phyloP scores from a whole-genome alignment of 30 jellyfish, hydroid and myxozoan genomes.

The Hydractinia echinata region DNA sequence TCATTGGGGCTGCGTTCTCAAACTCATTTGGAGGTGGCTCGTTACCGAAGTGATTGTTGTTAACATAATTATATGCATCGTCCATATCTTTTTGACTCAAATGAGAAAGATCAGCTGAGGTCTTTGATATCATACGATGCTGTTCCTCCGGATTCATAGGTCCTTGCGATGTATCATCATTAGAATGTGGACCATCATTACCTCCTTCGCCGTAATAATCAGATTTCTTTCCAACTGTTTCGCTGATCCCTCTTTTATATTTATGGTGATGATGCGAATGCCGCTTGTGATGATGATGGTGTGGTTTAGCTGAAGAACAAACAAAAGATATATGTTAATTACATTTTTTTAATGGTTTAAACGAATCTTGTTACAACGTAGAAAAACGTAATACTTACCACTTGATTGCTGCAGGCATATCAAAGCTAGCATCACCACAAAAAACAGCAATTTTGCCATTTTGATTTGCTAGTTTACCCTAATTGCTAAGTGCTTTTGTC shows the following conservation, averaged over 20 bases:
- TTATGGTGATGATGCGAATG: neutral
- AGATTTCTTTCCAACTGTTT: neutral
- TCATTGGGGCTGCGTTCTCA: neutral
- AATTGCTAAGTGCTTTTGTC: too few species aligned
- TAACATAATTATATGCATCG: conserved; percentile 3
- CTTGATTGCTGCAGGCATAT: too few species aligned
- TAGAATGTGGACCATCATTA: neutral
- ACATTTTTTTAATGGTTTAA: too few species aligned
- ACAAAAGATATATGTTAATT: neutral
- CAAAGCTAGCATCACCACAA: too few species aligned
- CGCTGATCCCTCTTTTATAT: neutral
- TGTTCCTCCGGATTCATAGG: conserved; percentile 15
- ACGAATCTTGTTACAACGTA: too few species aligned
- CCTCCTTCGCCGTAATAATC: neutral
- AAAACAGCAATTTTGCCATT: too few species aligned
- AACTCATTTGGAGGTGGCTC: neutral
- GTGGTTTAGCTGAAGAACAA: conserved; percentile 6
- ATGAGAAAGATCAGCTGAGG: conserved; percentile 10
- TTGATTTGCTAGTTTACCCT: too few species aligned
- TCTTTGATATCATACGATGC: neutral
- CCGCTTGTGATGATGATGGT: neutral
- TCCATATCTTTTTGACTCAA: conserved; percentile 1
- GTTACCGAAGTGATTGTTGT: neutral
- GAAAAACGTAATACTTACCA: too few species aligned
- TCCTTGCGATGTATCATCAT: conserved; percentile 2